These are phyloP conservation scores for Neoascia interrupta DNA, from an alignment of 2,888 invertebrate genomes.

Conservation along the genomic window DNA sequence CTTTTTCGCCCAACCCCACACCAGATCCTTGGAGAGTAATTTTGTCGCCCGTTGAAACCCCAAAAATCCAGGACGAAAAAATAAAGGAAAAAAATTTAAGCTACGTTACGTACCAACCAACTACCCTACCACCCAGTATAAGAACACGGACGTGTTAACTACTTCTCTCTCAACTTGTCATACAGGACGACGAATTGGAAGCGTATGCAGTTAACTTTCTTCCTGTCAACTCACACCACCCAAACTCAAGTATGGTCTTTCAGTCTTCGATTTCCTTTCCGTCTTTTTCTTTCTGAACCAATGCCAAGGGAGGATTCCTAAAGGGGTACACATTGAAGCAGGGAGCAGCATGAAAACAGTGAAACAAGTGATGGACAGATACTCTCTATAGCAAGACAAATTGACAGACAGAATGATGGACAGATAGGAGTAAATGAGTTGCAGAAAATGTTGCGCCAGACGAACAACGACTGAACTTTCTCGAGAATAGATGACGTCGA, in stretches of 20 bases:
- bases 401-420: slow-evolving; percentile 80
- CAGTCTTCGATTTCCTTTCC: slow-evolving; percentile 49
- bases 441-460: slow-evolving; percentile 73
- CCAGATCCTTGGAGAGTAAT: slow-evolving; percentile 29
- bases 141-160: slow-evolving; percentile 67
- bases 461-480: slow-evolving; percentile 53
- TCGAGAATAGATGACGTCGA: slow-evolving; percentile 57
- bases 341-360: slow-evolving; percentile 25
- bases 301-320: slow-evolving; percentile 41
- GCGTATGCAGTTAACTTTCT: slow-evolving; percentile 66
- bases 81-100: slow-evolving; percentile 27
- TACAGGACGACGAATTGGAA: slow-evolving; percentile 64
- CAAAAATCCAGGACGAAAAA: slow-evolving; percentile 38
- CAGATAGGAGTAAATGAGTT: slow-evolving; percentile 80
- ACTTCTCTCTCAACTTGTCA: slow-evolving; percentile 62
- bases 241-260: not conserved
- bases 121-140: slow-evolving; percentile 21
- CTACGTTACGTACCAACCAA: too few relatives aligned
- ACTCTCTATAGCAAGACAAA: slow-evolving; percentile 74
- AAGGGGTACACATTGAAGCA: not conserved
- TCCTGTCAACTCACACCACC: slow-evolving; percentile 35
- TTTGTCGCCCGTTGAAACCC: not conserved
- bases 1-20: slow-evolving; percentile 19
- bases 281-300: slow-evolving; percentile 48
- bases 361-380: slow-evolving; percentile 68